Conservation (phyloP, 2,888 invertebrate species). For the Drosophila rubida region DNA sequence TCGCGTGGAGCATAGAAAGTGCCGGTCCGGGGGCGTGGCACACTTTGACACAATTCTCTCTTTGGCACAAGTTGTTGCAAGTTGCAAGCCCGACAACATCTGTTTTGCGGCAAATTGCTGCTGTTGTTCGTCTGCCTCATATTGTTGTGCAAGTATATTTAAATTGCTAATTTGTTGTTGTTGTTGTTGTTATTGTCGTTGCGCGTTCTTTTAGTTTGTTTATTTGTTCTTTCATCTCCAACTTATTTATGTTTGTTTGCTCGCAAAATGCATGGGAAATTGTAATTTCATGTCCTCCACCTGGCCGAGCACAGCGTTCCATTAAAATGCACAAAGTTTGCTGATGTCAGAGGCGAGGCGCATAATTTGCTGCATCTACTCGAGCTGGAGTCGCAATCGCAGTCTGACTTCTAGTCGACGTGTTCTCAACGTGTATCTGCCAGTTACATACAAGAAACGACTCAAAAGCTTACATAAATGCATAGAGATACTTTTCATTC, state of each 20-base stretch:
- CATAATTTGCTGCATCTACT: slow-evolving; percentile 48
- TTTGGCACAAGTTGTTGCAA: slow-evolving; percentile 15
- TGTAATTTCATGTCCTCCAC: slow-evolving; percentile 41
- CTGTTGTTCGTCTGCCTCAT: neutral
- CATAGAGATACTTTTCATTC: slow-evolving; percentile 32
- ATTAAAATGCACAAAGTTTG: slow-evolving; percentile 54
- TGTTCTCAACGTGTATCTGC: slow-evolving; percentile 9
- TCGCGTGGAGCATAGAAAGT: slow-evolving; percentile 57
- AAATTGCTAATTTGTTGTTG: slow-evolving; percentile 56
- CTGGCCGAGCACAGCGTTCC: slow-evolving; percentile 35
- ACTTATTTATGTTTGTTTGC: slow-evolving; percentile 31
- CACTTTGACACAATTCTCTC: slow-evolving; percentile 56
- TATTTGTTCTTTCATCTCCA: slow-evolving; percentile 10
- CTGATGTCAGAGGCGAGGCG: slow-evolving; percentile 30
- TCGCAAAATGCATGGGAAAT: slow-evolving; percentile 30
- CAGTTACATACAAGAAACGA: slow-evolving; percentile 19
- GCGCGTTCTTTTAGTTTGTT: slow-evolving; percentile 11
- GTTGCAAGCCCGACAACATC: slow-evolving; percentile 7
- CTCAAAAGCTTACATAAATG: slow-evolving; percentile 46
- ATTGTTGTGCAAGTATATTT: slow-evolving; percentile 32
- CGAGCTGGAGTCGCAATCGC: neutral
- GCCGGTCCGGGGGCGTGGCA: slow-evolving; percentile 52
- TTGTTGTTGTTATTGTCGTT: slow-evolving; percentile 21
- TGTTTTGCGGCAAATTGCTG: slow-evolving; percentile 2
- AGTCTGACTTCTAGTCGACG: neutral